Percentiles rank a stretch among this genome's conserved stretches.
These are phyloP conservation scores for Scaptodrosophila lebanonensis DNA, from an alignment of 1,140 invertebrate genomes.

Conservation along the genomic window DNA sequence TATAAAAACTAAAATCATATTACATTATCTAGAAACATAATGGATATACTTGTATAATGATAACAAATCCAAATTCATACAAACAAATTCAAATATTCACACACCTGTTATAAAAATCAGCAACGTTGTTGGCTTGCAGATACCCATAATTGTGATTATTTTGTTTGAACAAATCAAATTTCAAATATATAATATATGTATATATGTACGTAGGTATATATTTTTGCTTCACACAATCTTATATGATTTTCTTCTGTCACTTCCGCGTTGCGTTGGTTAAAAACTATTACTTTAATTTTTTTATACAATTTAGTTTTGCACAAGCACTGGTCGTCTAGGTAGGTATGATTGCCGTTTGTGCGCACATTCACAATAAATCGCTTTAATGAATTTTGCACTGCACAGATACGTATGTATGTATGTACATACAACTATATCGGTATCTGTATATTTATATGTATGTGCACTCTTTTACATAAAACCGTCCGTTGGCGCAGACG, in stretches of 20 bases:
- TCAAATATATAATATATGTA: background rate
- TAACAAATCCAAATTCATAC: too few species aligned
- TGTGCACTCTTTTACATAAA: too few species aligned
- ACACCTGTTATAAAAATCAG: constrained; percentile 50
- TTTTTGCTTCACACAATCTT: constrained; percentile 42
- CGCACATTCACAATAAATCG: constrained; percentile 35
- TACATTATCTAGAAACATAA: too few species aligned
- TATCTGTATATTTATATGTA: too few species aligned
- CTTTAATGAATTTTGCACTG: background rate
- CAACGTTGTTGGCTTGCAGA: constrained; percentile 25
- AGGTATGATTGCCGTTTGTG: constrained; percentile 1
- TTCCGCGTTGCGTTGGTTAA: too few species aligned
- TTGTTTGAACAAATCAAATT: too few species aligned
- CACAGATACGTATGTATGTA: background rate
- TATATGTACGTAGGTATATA: constrained; percentile 4
- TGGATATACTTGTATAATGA: too few species aligned
- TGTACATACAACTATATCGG: too few species aligned
- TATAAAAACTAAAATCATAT: too few species aligned
- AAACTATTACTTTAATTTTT: too few species aligned
- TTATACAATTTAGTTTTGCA: too few species aligned
- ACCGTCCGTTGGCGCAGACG: too few species aligned
- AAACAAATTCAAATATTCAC: constrained; percentile 5
- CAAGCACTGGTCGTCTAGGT: constrained; percentile 23
- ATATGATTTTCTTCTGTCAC: constrained; percentile 8
- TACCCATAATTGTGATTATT: background rate